Evolutionary conservation across 2,797 vertebrate species (phyloP).

Genomic region (Eremophila alpestris): DNA sequence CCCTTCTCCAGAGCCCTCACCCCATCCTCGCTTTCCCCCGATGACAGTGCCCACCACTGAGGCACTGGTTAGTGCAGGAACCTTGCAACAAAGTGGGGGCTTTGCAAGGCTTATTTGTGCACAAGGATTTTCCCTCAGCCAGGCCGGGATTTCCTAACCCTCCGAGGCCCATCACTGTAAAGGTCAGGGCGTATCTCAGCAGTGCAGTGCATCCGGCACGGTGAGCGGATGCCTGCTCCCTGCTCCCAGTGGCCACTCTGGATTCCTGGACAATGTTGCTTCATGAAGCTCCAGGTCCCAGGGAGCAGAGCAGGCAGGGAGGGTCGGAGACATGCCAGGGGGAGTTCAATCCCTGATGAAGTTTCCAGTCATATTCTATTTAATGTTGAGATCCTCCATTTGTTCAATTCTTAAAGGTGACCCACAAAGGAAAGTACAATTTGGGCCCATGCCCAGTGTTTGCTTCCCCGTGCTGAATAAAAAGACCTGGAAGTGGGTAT

Average conservation of each 20-base stretch:
- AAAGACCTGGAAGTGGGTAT: slow-evolving; percentile 15
- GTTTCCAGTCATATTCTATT: slow-evolving; percentile 48
- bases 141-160: neutral
- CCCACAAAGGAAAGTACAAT: slow-evolving; percentile 35
- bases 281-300: neutral
- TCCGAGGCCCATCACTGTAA: neutral
- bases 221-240: neutral
- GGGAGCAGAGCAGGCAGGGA: neutral
- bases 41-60: rapidly evolving
- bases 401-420: slow-evolving; percentile 41
- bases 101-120: neutral
- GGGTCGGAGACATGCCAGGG: neutral
- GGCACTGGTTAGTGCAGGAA: rapidly evolving
- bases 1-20: neutral
- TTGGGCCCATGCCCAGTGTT: slow-evolving; percentile 37
- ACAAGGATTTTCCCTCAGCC: neutral
- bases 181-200: neutral
- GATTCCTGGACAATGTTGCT: neutral
- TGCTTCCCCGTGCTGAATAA: neutral
- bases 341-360: neutral
- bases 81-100: rapidly evolving
- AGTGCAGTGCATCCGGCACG: neutral
- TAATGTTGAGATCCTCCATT: slow-evolving; percentile 41
- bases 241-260: rapidly evolving
- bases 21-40: rapidly evolving